Conservation (phyloP, 2,797 vertebrate genomes). For the Tachyglossus aculeatus region DNA sequence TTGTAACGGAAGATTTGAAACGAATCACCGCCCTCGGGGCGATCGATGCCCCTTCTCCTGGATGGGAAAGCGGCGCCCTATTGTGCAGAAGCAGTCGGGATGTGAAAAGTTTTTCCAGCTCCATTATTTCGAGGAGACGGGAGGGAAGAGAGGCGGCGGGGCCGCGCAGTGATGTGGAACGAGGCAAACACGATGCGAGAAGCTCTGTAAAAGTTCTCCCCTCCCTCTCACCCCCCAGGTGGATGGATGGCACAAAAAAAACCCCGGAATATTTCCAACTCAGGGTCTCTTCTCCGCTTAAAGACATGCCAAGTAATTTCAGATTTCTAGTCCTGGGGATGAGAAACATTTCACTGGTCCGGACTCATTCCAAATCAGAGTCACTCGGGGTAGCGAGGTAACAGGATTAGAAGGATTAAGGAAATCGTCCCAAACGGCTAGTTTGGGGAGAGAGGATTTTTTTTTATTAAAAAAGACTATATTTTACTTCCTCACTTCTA, state of each 20-base stretch:
- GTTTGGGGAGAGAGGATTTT: slow-evolving; percentile 42
- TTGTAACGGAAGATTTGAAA: too few relatives aligned
- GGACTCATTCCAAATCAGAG: slow-evolving; percentile 44
- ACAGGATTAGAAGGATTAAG: slow-evolving; percentile 65
- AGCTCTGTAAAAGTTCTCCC: neutral
- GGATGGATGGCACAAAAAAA: slow-evolving; percentile 53
- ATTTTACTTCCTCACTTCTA: too few relatives aligned
- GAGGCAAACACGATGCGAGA: slow-evolving; percentile 32
- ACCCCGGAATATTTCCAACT: too few relatives aligned
- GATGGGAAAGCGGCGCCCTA: too few relatives aligned
- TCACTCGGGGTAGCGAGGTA: slow-evolving; percentile 52
- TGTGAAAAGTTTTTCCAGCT: too few relatives aligned
- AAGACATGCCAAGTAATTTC: too few relatives aligned
- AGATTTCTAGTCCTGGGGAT: neutral
- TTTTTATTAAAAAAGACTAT: slow-evolving; percentile 61
- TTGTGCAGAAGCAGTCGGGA: neutral
- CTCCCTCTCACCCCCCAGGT: slow-evolving; percentile 31
- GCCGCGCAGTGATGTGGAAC: slow-evolving; percentile 47
- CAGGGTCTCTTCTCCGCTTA: too few relatives aligned
- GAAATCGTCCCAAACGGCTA: slow-evolving; percentile 60
- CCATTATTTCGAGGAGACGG: slow-evolving; percentile 19
- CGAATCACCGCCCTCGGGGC: too few relatives aligned
- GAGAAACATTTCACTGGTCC: slow-evolving; percentile 31
- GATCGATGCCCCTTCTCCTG: too few relatives aligned
- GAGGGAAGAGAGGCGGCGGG: slow-evolving; percentile 18